Evolutionary conservation across 2,888 invertebrate genomes (phyloP), one percentile per base, ranked within the genome.

Genomic region (Drosophila pegasa): DNA sequence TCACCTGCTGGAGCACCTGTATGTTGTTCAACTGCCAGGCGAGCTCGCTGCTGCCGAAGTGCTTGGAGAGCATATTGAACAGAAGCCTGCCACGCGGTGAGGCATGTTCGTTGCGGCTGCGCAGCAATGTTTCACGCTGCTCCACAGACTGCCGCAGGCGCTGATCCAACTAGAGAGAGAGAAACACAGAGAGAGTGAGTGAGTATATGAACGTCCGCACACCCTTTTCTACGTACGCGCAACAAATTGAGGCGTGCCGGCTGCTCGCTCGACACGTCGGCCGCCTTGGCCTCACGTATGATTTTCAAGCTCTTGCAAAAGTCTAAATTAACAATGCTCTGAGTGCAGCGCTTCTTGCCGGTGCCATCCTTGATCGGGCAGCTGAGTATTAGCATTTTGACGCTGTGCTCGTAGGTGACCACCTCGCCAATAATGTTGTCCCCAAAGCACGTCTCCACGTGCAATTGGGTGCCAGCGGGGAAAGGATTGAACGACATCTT

Each of bases 271-370:
- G 35, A 6, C 1, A 7, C 12, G 0, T 69, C 72, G n/a, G 40
- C 3, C 0, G 58, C 1, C n/a, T 45, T 27, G 12, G 52, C 31
- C 43, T 84, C 85, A 7, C 51, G 40, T 8, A 81, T 6, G 2
- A 80, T 74, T 6, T 64, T 25, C 16, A 84, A 37, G 12, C 61
- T 58, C 16, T 59, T 60, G 76, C 81, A 78, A 27, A 59, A 60
- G 29, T 51, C 18, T n/a, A 84, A 63, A 45, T 81, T 81, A 0
- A 84, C 48, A n/a, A 81, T 76, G 20, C 48, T 55, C 20, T 37
- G 41, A 22, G 33, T 63, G 58, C 33, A 22, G 31, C 43, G 31
- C 2, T 18, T 10, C 25, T 33, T 55, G 10, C 75, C 80, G 0
- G 45, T 38, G 20, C 8, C 25, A 9, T 61, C 61, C 31, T 57